phyloP scores from a whole-genome alignment of 2,113 vertebrate species.

The Thermophis baileyi region DNA sequence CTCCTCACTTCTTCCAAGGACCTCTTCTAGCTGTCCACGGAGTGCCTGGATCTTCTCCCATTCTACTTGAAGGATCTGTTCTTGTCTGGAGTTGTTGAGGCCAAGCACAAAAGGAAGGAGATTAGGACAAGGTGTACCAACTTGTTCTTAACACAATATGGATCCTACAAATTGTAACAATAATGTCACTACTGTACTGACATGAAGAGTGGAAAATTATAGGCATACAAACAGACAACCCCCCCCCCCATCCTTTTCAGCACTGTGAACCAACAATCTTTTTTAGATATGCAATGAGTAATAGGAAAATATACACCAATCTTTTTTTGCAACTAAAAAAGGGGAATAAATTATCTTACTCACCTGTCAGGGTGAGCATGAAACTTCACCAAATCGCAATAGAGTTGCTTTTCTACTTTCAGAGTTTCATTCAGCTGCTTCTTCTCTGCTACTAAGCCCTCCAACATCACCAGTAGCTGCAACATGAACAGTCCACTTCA shows the following conservation, averaged over 20 bases:
- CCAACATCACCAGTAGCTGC: slow-evolving; percentile 76
- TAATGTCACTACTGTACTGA: neutral
- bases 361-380: slow-evolving; percentile 80
- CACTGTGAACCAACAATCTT: neutral
- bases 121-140: slow-evolving; percentile 39
- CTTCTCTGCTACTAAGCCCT: slow-evolving; percentile 84
- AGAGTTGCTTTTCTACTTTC: slow-evolving; percentile 85
- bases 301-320: neutral
- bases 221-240: neutral
- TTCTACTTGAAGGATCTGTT: slow-evolving; percentile 79
- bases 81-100: slow-evolving; percentile 70
- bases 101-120: slow-evolving; percentile 47
- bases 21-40: slow-evolving; percentile 85
- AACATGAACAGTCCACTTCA: neutral
- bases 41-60: slow-evolving; percentile 84
- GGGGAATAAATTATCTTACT: slow-evolving; percentile 16
- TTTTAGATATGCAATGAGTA: slow-evolving; percentile 21
- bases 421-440: slow-evolving; percentile 85
- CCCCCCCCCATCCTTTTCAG: neutral
- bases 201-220: neutral
- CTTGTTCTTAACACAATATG: neutral
- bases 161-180: neutral
- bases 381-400: slow-evolving; percentile 80
- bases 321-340: neutral
- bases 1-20: slow-evolving; percentile 79